phyloP scores from a whole-genome alignment of 2,113 vertebrate species.

The Perca fluviatilis region DNA sequence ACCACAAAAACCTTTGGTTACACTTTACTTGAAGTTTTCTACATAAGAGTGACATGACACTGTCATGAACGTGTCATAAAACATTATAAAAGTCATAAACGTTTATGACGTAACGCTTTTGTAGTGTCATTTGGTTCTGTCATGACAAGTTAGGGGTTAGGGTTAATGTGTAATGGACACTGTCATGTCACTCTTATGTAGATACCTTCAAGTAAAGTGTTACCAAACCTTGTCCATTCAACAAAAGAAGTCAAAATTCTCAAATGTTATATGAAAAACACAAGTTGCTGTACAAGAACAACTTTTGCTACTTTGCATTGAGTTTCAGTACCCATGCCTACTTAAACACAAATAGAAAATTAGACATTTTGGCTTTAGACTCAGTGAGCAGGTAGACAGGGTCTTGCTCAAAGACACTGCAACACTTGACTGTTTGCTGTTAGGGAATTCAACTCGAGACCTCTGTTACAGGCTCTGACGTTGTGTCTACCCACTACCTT shows the following conservation, averaged over 20 bases:
- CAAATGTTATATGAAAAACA: background rate
- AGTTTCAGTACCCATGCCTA: background rate
- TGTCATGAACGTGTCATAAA: too few species aligned
- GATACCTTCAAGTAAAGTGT: too few species aligned
- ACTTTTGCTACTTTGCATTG: background rate
- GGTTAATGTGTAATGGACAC: too few species aligned
- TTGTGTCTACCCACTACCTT: conserved; percentile 14
- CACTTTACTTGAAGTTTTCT: too few species aligned
- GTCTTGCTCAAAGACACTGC: conserved; percentile 5
- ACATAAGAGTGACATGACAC: too few species aligned
- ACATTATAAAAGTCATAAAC: too few species aligned
- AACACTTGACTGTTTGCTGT: background rate
- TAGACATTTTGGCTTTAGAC: background rate
- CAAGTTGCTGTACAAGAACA: background rate
- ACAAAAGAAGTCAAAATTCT: background rate
- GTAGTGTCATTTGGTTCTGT: too few species aligned
- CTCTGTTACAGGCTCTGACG: conserved; percentile 15
- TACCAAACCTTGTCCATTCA: background rate
- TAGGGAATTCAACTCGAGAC: conserved; percentile 30
- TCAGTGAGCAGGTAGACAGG: background rate
- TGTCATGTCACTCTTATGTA: too few species aligned
- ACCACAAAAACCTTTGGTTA: background rate
- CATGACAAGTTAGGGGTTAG: too few species aligned
- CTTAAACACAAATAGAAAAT: background rate
- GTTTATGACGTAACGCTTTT: too few species aligned